Conservation (phyloP, 2,113 vertebrate species). For the human (Homo sapiens) region DNA sequence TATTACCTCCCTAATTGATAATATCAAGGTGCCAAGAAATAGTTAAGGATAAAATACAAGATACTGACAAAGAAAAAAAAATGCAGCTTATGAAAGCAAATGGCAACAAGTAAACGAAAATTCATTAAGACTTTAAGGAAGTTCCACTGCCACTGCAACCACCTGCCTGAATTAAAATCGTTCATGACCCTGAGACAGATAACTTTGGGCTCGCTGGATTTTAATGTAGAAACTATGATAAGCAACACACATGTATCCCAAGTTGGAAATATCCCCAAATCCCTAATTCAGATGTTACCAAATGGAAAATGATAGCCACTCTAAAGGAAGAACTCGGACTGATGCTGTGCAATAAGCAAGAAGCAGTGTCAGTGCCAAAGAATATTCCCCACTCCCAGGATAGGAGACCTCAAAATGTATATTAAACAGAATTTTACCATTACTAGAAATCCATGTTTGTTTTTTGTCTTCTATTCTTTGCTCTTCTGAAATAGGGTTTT, state of each 20-base stretch:
- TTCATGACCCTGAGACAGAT: background rate
- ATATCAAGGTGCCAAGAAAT: background rate
- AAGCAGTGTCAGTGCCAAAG: too few relatives aligned
- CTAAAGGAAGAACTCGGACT: background rate
- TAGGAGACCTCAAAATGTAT: background rate
- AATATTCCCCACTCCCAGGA: background rate
- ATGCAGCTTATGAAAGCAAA: background rate
- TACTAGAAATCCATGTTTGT: background rate
- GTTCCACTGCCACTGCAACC: background rate
- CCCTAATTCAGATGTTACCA: background rate
- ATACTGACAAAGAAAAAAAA: background rate
- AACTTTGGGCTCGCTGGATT: background rate
- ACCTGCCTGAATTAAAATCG: background rate
- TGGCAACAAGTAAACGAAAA: background rate
- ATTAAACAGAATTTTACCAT: background rate
- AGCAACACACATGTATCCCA: accelerated
- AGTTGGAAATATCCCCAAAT: background rate
- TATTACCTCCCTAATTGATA: background rate
- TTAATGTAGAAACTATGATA: background rate
- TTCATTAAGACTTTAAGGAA: background rate
- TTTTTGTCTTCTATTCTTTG: background rate
- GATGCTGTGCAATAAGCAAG: accelerated
- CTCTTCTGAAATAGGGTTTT: background rate
- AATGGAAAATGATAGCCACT: background rate
- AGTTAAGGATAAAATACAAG: background rate